Evolutionary conservation across 2,113 vertebrate species (phyloP), one percentile per base, ranked within the genome.

Genomic region (Halcyon malimbica): DNA sequence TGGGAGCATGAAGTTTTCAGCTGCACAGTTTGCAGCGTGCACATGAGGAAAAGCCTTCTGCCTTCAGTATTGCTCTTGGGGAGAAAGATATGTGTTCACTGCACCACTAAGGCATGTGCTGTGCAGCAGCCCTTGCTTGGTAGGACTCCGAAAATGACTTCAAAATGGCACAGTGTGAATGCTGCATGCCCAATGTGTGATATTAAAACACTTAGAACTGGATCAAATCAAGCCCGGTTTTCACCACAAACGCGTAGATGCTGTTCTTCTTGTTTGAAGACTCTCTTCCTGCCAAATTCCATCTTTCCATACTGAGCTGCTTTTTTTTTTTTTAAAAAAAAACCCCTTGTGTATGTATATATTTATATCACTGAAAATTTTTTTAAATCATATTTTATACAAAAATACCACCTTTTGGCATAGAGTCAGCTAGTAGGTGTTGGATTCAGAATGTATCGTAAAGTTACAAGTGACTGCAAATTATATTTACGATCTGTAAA

Each of bases 321-420:
- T 90, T 87, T 25, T 51, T 51, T 25, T 51, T 50, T 24, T 25
- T 24, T 48, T 15, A 83, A 90, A 93, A 79, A 92, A 84, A 69
- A 74, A 17, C 19, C 46, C 65, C 67, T 77, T 65, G 83, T 93
- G 50, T 94, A 68, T 94, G 75, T 96, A 95, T 95, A 67, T 96
- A 95, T 96, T 96, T 95, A 96, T 96, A 75, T 90, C 93, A 78
- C 84, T 88, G 67, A 95, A 83, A 35, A 35, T 35, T 88, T 93
- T 96, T 95, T 96, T 96, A 89, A 65, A 95, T 96, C 93, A 77
- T 44, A 85, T 96, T 93, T 96, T 91, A 85, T 91, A 96, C 54
- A 95, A 96, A 97, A 96, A 97, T 95, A 95, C 44, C 95, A 90
- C 75, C 87, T 96, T 91, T 86, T 97, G 92, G 93, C 96, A 95